Base-by-base conservation (phyloP, 2,888 invertebrate species). In the Nysson spinosus region DNA sequence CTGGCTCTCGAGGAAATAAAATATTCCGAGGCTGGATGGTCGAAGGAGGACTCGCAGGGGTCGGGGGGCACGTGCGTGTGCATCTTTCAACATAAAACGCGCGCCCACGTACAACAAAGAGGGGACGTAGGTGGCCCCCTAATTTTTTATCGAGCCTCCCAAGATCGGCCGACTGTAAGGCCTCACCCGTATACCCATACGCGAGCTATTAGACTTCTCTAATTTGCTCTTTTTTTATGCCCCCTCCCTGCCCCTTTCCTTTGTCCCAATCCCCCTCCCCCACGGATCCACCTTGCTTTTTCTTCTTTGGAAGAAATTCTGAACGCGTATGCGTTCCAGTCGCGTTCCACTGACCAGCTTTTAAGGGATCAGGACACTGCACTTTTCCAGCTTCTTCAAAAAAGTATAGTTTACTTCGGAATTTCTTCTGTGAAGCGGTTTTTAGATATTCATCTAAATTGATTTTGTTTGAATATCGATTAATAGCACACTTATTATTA, bases 41-140 rank as follows among this genome's bases (percentile, higher is more conserved):
- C n/a, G n/a, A n/a, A 32, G 6, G 24, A 34, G 35, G 17, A n/a
- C n/a, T n/a, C n/a, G 34, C 34, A 4, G 2, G 34, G 26, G 16
- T 11, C 12, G 35, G 26, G 12, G 46, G 56, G 26, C 20, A 43
- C 46, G 28, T 43, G 46, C 40, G 19, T 28, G 49, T 32, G 43
- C 58, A 40, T 55, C 26, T 30, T 24, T 26, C 42, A 22, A 16
- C 57, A 44, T 46, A 30, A 65, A 61, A 61, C 46, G 39, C 47
- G n/a, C n/a, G 50, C 57, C 51, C 57, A 54, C 39, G 49, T 55
- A 19, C 43, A 69, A 51, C 62, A 52, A 64, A 65, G 39, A 52
- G 12, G 16, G 64, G 46, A 62, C 68, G 55, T 75, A 75, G 72
- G 70, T 75, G 75, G 71, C 46, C 64, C 44, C 43, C 61, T 63